Conservation (phyloP, 2,797 vertebrate species). For the Paramormyrops hopkinsi region DNA sequence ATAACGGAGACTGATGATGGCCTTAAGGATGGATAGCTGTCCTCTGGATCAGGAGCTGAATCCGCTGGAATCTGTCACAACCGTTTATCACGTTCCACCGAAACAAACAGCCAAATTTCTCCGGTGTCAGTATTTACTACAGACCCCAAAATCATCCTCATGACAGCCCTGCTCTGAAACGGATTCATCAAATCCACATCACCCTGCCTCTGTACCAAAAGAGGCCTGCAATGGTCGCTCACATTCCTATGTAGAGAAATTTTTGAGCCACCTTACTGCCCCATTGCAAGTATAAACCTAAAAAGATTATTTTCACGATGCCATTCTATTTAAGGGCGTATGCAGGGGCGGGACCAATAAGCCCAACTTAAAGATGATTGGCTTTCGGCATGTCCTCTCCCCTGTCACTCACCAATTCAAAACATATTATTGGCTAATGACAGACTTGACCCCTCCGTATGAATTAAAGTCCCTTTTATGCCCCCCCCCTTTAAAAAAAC, state of each 20-base stretch:
- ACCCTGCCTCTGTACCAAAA: neutral
- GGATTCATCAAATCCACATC: neutral
- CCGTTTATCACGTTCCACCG: neutral
- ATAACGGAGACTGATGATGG: neutral
- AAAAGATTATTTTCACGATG: neutral
- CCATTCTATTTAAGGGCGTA: neutral
- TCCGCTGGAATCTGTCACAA: neutral
- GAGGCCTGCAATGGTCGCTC: neutral
- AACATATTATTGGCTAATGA: neutral
- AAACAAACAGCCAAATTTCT: slow-evolving; percentile 1
- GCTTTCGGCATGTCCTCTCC: neutral
- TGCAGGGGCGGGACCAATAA: neutral
- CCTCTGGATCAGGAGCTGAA: neutral
- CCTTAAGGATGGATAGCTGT: neutral
- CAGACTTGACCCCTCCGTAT: neutral
- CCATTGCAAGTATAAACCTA: neutral
- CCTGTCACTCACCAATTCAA: neutral
- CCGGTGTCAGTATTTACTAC: neutral
- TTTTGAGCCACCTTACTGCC: neutral
- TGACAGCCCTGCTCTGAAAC: neutral
- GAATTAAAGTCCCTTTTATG: neutral
- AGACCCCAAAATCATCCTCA: neutral
- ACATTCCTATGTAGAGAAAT: neutral
- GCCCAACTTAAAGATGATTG: neutral
- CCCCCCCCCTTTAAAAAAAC: neutral